Base-by-base conservation (phyloP, 2,113 vertebrate species). In the Siniperca knerii region DNA sequence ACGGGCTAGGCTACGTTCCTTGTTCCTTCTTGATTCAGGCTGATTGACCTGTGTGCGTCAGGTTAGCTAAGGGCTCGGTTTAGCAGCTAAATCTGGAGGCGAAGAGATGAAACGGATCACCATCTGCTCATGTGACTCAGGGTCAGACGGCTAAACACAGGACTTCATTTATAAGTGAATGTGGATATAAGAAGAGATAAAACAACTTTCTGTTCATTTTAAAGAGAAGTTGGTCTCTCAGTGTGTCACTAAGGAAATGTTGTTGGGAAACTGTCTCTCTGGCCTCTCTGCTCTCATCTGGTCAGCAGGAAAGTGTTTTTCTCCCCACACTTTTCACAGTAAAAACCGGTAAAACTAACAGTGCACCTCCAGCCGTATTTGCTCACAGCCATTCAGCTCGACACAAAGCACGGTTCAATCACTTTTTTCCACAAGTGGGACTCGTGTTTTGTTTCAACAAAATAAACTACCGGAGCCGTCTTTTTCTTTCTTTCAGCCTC, bases 401-500 rank as follows among this genome's bases (percentile, higher is more conserved):
- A 58, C 82, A 92, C 90, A 91, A 90, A 90, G 82, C 71, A 0
- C 54, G 23, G 50, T 79, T 92, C 88, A 87, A 77, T 92, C 90
- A 90, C 85, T 67, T 66, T 33, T 42, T 67, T 84, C 86, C 62
- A 83, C 69, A n/a, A 87, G 82, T 80, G 85, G 77, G 81, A 77
- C 84, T 77, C 23, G 8, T 8, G 69, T 84, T 93, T 94, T 92
- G 89, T 93, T 74, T 77, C 11, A 18, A 88, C 82, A 62, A 93
- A 90, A 93, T 90, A 90, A 92, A 92, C 92, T 86, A 91, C 75
- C 86, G 79, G 79, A 87, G 87, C 75, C 52, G 81, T 81, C 88
- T 89, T 66, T 83, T 74, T 72, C 83, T 83, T 9, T 82, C 89
- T 82, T 88, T 90, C 77, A 79, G 84, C 76, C 81, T 84, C 74